Conservation (phyloP, 2,113 vertebrate genomes). For the Pandion haliaetus region DNA sequence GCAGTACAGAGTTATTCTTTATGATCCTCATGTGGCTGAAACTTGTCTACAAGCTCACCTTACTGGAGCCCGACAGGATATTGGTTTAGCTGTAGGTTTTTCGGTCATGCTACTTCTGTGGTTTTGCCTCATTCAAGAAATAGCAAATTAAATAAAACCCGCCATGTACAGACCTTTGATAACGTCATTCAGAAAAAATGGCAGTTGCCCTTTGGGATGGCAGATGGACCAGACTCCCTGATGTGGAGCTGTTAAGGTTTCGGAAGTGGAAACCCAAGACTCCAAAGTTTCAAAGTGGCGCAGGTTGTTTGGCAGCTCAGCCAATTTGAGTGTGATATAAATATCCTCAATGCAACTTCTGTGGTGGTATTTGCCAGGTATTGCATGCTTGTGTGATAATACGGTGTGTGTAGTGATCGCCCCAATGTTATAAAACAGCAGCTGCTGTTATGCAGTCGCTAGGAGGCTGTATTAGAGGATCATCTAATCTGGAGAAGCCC, state of each 20-base stretch:
- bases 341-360: background rate
- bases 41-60: background rate
- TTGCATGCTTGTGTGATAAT: background rate
- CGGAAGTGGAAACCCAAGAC: background rate
- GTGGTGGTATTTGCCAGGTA: background rate
- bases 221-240: background rate
- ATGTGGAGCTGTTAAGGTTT: background rate
- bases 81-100: background rate
- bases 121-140: background rate
- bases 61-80: background rate
- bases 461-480: background rate
- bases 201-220: background rate
- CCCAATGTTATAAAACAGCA: background rate
- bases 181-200: background rate
- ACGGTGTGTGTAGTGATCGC: background rate
- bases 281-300: background rate
- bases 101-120: background rate
- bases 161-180: background rate
- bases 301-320: background rate
- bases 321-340: background rate
- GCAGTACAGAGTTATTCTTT: background rate
- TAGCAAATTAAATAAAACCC: background rate
- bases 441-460: background rate
- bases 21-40: background rate
- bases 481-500: background rate